Base-by-base conservation (phyloP, 2,113 vertebrate species). In the Tetraodon nigroviridis region DNA sequence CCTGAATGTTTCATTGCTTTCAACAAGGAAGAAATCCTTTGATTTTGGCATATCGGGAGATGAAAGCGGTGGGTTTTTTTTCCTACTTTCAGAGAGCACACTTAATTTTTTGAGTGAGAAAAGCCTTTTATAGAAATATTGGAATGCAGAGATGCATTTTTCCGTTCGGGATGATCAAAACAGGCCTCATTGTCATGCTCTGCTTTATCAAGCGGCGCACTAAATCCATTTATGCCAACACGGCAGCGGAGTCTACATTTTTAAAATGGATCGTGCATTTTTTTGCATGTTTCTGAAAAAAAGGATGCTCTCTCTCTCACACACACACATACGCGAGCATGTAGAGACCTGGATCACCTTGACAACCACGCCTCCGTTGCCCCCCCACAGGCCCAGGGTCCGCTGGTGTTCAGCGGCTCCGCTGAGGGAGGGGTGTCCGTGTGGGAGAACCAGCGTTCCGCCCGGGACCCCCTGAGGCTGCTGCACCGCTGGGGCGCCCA, bases 321-420 rank as follows among this genome's bases (percentile, higher is more conserved):
- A 24, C 41, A 47, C 55, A 55, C 48, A 47, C 48, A 65, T 52
- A 55, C 48, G 44, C 48, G 63, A 22, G 58, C 29, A 51, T 21
- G 51, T 41, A 71, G 17, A 57, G 58, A 54, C 64, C 20, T 16
- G 61, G 46, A 78, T 88, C 81, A 69, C 82, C 87, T 84, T 86
- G 82, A 83, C 84, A 76, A 86, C 86, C 13, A 0, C 78, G 77
- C 78, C 72, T 69, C 63, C 59, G 42, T 29, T 86, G 71, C 59
- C 75, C 70, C 70, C 71, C 79, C 42, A 3, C 80, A 92, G 91
- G 79, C 88, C 69, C 91, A 92, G 69, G 91, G 91, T 81, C 91
- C 90, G 51, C 79, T 91, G 79, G 82, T 91, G 78, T 92, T 92
- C 81, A 89, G 84, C 8, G 80, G 86, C 72, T 90, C 91, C 0